Conservation (phyloP, 2,888 invertebrate genomes). For the Drosophila paracracens region DNA sequence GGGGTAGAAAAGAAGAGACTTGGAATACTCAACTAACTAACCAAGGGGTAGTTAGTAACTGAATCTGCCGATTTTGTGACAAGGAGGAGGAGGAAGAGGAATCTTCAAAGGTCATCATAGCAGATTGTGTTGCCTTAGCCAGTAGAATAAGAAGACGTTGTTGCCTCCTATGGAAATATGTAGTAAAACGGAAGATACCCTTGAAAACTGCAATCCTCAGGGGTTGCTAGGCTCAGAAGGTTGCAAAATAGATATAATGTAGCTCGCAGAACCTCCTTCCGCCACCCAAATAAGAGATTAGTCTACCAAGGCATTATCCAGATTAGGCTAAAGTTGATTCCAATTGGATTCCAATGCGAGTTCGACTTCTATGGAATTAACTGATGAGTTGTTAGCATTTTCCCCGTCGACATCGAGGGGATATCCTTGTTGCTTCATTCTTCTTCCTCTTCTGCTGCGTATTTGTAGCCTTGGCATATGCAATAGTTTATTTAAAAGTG, state of each 20-base stretch:
- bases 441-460: conserved; percentile 3
- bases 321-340: neutral
- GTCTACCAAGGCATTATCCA: neutral
- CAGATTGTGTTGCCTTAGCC: neutral
- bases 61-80: neutral
- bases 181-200: neutral
- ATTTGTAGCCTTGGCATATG: conserved; percentile 57
- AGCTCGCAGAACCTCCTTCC: neutral
- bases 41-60: neutral
- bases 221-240: neutral
- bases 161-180: neutral
- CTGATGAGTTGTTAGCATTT: neutral
- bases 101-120: neutral
- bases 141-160: neutral
- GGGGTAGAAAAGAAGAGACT: neutral
- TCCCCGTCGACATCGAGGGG: neutral
- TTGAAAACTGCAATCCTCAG: neutral
- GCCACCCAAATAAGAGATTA: neutral
- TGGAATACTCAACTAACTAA: neutral
- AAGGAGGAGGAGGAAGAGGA: neutral
- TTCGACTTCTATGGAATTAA: neutral
- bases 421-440: neutral
- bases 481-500: conserved; percentile 45
- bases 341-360: neutral
- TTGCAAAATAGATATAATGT: neutral